phyloP scores from a whole-genome alignment of 37 sponge, comb jelly and placozoan genomes.

The Haliclona indistincta region DNA sequence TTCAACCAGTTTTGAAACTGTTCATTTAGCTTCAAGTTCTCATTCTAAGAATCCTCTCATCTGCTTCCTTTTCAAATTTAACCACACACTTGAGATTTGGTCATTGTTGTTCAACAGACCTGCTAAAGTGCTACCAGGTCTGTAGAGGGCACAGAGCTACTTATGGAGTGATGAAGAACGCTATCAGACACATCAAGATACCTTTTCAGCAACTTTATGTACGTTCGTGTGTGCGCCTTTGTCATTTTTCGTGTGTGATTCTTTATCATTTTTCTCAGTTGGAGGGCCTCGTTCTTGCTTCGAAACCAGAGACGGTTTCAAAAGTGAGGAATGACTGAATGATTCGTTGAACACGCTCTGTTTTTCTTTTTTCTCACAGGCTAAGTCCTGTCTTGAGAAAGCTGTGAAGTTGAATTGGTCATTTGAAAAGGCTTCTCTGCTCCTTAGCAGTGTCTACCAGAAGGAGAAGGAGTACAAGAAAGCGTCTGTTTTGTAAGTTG shows the following conservation, averaged over 20 bases:
- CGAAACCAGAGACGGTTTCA: constrained; percentile 1
- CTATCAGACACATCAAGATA: constrained; percentile 9
- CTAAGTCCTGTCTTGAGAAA: constrained; percentile 5
- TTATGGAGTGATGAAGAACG: neutral
- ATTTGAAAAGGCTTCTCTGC: constrained; percentile 16
- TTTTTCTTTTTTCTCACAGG: constrained; percentile 7
- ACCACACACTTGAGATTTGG: neutral
- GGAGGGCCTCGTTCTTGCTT: constrained; percentile 25
- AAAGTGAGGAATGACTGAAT: constrained; percentile 13
- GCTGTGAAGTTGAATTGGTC: constrained; percentile 13
- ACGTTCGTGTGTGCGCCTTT: constrained; percentile 38
- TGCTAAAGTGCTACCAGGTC: constrained; percentile 26
- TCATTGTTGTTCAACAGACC: neutral
- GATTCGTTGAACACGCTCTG: neutral
- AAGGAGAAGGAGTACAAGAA: constrained; percentile 6
- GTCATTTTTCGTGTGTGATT: neutral
- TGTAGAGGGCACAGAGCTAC: constrained; percentile 28
- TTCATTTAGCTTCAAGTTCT: too few species aligned
- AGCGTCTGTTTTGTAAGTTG: constrained; percentile 24
- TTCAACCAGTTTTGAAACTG: too few species aligned
- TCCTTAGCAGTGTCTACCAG: constrained; percentile 1
- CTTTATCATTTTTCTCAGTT: constrained; percentile 1
- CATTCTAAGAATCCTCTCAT: too few species aligned
- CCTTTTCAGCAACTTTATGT: constrained; percentile 37
- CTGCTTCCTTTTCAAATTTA: too few species aligned